A percentile compares a stretch with the other conserved stretches of the same genome.
These are phyloP conservation scores for Perca fluviatilis DNA, from an alignment of 2,113 vertebrate genomes.

Conservation along the genomic window DNA sequence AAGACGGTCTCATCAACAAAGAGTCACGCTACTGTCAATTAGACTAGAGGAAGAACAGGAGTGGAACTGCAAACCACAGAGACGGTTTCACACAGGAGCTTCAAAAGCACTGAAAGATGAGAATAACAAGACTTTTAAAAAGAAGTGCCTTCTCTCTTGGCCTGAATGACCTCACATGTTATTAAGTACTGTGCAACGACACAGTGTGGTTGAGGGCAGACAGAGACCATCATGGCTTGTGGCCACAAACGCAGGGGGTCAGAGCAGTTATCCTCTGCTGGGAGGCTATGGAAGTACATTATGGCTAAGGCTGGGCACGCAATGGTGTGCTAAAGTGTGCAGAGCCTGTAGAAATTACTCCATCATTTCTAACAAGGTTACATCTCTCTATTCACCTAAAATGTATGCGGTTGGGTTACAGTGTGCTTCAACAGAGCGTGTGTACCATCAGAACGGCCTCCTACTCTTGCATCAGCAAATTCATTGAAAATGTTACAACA, in stretches of 20 bases:
- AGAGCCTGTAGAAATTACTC: slow-evolving; percentile 5
- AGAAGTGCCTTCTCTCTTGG: not conserved
- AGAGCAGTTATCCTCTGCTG: slow-evolving; percentile 2
- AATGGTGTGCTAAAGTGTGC: not conserved
- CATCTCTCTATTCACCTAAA: not conserved
- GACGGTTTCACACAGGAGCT: not conserved
- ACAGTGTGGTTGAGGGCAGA: not conserved
- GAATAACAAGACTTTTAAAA: not conserved
- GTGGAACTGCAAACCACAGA: not conserved
- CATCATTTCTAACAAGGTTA: slow-evolving; percentile 7
- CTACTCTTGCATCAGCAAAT: not conserved
- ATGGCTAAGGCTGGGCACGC: slow-evolving; percentile 13
- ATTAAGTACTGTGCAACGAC: not conserved
- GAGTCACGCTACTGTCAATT: not conserved
- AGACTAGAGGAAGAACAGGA: not conserved
- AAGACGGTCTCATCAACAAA: not conserved
- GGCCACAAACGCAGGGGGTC: not conserved
- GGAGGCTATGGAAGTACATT: slow-evolving; percentile 7
- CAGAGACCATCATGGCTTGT: slow-evolving; percentile 6
- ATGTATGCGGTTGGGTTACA: not conserved
- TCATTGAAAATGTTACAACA: not conserved
- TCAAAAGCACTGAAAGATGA: not conserved
- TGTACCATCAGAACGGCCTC: not conserved
- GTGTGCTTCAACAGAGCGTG: not conserved
- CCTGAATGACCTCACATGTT: not conserved